These are phyloP conservation scores for Byasa hedistus DNA, from an alignment of 2,888 invertebrate genomes.

Conservation along the genomic window DNA sequence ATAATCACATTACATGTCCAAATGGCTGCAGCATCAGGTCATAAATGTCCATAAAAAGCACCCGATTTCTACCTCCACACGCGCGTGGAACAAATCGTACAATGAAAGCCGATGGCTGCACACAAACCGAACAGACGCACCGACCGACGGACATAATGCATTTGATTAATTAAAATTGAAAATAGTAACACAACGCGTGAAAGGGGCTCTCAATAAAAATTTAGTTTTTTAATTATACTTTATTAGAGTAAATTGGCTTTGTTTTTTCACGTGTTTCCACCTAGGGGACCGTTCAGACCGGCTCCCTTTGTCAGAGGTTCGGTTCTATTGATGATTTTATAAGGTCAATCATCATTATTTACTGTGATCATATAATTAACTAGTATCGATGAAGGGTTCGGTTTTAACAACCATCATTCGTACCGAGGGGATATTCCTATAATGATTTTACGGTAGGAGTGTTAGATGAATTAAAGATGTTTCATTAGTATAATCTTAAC, in stretches of 20 bases:
- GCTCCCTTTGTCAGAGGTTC: constrained; percentile 62
- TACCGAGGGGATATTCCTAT: constrained; percentile 11
- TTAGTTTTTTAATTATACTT: constrained; percentile 73
- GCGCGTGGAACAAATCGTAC: constrained; percentile 63
- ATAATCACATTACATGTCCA: constrained; percentile 41
- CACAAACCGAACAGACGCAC: constrained; percentile 55
- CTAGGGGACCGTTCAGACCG: constrained; percentile 52
- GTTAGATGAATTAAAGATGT: constrained; percentile 20
- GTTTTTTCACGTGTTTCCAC: constrained; percentile 60
- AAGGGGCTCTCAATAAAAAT: constrained; percentile 69
- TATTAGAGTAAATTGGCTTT: constrained; percentile 73
- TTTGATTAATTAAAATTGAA: constrained; percentile 71
- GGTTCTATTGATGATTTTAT: constrained; percentile 76
- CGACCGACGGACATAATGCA: constrained; percentile 55
- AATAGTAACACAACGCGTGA: constrained; percentile 59
- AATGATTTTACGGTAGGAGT: constrained; percentile 29
- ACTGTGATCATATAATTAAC: constrained; percentile 73
- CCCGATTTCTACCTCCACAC: constrained; percentile 55
- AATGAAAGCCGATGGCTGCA: constrained; percentile 53
- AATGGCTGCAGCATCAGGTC: constrained; percentile 34
- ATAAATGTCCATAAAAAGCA: constrained; percentile 61
- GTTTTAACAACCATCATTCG: constrained; percentile 35
- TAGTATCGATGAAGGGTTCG: constrained; percentile 59
- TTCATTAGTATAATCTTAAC: constrained; percentile 10
- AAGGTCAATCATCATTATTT: constrained; percentile 77